Percentiles rank a stretch among this genome's conserved stretches.
Evolutionary conservation across 2,888 invertebrate species (phyloP).

Genomic region (Erebia ligea): DNA sequence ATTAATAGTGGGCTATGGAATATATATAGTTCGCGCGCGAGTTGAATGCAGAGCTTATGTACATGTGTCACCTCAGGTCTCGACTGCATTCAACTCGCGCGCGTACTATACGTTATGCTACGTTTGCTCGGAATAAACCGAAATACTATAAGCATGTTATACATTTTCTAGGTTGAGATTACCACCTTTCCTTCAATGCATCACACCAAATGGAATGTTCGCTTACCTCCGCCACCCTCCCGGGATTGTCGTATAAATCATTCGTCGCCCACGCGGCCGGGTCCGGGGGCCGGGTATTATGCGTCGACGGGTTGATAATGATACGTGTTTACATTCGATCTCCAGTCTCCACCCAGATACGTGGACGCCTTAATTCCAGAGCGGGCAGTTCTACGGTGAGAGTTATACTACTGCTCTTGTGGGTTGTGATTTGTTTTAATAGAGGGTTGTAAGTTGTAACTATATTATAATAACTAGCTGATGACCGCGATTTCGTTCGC

Average conservation of each 20-base stretch:
- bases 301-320: constrained; percentile 19
- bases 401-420: background rate
- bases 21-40: too few species aligned
- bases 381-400: background rate
- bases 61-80: too few species aligned
- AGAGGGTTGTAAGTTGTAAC: background rate
- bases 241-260: constrained; percentile 15
- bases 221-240: constrained; percentile 2
- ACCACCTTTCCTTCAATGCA: background rate
- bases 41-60: too few species aligned
- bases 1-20: too few species aligned
- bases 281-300: constrained; percentile 3
- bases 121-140: too few species aligned
- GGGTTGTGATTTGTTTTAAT: background rate
- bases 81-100: too few species aligned
- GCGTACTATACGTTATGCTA: too few species aligned
- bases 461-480: background rate
- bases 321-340: constrained; percentile 19
- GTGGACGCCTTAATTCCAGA: constrained; percentile 19
- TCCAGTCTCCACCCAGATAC: background rate
- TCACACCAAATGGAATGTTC: background rate
- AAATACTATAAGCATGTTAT: too few species aligned
- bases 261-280: background rate
- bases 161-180: background rate
- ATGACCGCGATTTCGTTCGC: too few species aligned